Percentiles rank a stretch among this genome's conserved stretches.
phyloP scores from a whole-genome alignment of 92 coral and sea anemone genomes.

The Zoanthus sociatus region DNA sequence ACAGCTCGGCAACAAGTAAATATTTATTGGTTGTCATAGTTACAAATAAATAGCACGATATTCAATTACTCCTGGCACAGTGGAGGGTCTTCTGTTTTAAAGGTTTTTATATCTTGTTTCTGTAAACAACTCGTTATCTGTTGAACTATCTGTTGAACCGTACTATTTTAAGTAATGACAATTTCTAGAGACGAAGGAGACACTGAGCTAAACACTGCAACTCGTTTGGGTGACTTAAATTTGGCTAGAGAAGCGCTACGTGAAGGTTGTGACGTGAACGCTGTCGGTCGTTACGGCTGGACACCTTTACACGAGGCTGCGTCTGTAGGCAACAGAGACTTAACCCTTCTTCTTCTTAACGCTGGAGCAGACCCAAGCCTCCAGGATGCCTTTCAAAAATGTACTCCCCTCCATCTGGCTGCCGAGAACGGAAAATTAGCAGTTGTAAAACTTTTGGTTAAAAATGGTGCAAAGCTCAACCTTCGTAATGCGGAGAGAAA shows the following conservation, averaged over 20 bases:
- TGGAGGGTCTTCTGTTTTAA: not conserved
- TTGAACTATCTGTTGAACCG: not conserved
- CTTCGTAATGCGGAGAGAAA: slow-evolving; percentile 70
- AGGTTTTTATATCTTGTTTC: not conserved
- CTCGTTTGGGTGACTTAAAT: slow-evolving; percentile 57
- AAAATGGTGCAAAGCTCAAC: slow-evolving; percentile 66
- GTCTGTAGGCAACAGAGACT: slow-evolving; percentile 54
- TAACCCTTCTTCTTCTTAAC: slow-evolving; percentile 61
- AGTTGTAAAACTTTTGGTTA: slow-evolving; percentile 67
- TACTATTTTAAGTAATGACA: not conserved
- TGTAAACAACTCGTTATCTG: not conserved
- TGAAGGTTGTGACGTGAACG: slow-evolving; percentile 71
- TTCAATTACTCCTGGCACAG: not conserved
- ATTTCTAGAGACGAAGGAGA: slow-evolving; percentile 72
- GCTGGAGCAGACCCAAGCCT: slow-evolving; percentile 71
- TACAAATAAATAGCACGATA: slow-evolving; percentile 21
- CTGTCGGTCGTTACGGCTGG: slow-evolving; percentile 69
- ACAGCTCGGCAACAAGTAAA: slow-evolving; percentile 55
- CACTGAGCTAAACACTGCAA: slow-evolving; percentile 66
- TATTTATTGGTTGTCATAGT: slow-evolving; percentile 80
- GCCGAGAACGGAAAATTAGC: slow-evolving; percentile 67
- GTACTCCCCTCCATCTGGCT: slow-evolving; percentile 75
- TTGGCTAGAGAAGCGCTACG: slow-evolving; percentile 64
- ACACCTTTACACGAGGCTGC: slow-evolving; percentile 81
- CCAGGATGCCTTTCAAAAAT: slow-evolving; percentile 60